A percentile compares a stretch with the other conserved stretches of the same genome.
phyloP scores from a whole-genome alignment of 2,113 vertebrate genomes.

The Pedetes capensis region DNA sequence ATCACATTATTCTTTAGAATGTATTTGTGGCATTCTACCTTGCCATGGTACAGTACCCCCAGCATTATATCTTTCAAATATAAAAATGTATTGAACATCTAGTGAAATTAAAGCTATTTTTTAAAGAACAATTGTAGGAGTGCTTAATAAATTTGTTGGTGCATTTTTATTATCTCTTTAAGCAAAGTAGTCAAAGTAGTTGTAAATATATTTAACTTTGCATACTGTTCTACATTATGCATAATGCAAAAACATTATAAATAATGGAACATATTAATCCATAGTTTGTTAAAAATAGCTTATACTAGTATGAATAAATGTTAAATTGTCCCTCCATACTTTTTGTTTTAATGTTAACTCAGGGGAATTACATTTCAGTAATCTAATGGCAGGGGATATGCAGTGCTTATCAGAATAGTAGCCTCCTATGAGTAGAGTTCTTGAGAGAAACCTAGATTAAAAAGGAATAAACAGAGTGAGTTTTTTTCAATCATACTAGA shows the following conservation, averaged over 20 bases:
- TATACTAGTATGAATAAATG: not conserved
- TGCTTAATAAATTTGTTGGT: not conserved
- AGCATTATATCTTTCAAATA: not conserved
- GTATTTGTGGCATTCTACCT: not conserved
- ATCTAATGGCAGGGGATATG: not conserved
- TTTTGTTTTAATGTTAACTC: not conserved
- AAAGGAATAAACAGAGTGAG: slow-evolving; percentile 45
- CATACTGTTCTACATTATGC: not conserved
- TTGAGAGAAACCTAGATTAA: not conserved
- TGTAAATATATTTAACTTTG: slow-evolving; percentile 24
- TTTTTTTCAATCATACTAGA: not conserved
- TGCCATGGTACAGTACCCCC: not conserved
- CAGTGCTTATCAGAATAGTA: not conserved
- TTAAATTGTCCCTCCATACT: not conserved
- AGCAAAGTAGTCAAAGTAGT: not conserved
- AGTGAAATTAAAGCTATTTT: not conserved
- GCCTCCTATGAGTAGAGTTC: not conserved
- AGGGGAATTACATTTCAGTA: not conserved
- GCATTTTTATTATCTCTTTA: not conserved
- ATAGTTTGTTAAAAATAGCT: not conserved
- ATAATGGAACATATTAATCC: not conserved
- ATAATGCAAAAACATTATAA: not conserved
- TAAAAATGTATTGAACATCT: not conserved
- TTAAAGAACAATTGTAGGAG: not conserved
- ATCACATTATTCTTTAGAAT: not conserved